Evolutionary conservation across 2,888 invertebrate species (phyloP).

Genomic region (Himalopsyche tibetana): DNA sequence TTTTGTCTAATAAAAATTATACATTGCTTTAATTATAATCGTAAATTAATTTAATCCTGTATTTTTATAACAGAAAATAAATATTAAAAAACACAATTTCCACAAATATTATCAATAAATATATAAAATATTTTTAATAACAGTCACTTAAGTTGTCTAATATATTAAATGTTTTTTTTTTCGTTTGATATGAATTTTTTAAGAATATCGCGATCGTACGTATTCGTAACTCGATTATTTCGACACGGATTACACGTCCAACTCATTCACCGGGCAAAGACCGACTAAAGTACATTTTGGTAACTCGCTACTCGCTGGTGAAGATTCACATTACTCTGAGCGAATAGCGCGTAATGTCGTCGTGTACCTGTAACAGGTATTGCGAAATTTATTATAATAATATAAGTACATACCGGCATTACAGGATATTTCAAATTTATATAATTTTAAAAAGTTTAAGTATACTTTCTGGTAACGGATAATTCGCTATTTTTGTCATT

Average conservation of each 20-base stretch:
- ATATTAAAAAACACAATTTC: neutral
- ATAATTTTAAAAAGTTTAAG: too few relatives aligned
- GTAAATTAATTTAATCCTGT: neutral
- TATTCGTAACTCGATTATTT: neutral
- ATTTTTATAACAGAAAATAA: neutral
- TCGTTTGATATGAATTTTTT: neutral
- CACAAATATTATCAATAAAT: neutral
- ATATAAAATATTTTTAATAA: neutral
- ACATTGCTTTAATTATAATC: neutral
- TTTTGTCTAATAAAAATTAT: neutral
- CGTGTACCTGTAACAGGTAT: neutral
- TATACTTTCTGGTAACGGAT: too few relatives aligned
- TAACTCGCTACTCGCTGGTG: neutral
- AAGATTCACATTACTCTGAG: conserved; percentile 21
- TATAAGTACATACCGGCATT: too few relatives aligned
- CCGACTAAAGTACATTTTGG: neutral
- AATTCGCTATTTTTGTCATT: too few relatives aligned
- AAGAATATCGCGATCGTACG: conserved; percentile 14
- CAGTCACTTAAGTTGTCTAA: neutral
- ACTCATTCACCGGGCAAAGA: neutral
- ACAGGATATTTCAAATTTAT: too few relatives aligned
- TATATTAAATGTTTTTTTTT: neutral
- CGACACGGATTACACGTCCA: neutral
- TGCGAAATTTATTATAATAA: neutral
- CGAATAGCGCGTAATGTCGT: conserved; percentile 22